Base-by-base conservation (phyloP, 2,888 invertebrate genomes). In the Eudemis profundana region DNA sequence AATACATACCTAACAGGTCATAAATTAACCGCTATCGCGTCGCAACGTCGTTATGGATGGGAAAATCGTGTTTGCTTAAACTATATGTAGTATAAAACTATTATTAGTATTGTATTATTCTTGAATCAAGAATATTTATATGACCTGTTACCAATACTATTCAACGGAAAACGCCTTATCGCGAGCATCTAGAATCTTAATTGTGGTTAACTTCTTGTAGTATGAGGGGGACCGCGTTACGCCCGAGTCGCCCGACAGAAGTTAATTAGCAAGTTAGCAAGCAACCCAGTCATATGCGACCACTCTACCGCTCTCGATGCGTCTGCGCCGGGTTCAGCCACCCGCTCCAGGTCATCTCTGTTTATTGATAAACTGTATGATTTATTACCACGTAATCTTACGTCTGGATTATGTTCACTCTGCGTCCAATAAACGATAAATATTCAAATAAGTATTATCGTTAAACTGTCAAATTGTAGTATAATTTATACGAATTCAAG, bases 241-340 rank as follows among this genome's bases (percentile, higher is more conserved):
- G 71, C 74, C 78, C 74, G 76, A 75, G 74, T 78, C 76, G 71
- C 74, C 78, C 74, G 76, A 75, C 79, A 81, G 65, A 74, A 81
- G 76, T 78, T 78, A 82, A 85, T 87, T 83, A 85, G 81, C 77
- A 74, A 81, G 76, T 78, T 78, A 82, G 85, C 87, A 83, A 85
- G 81, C 77, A 85, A 79, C 79, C 84, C 76, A 79, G 77, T 78
- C 85, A 81, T 80, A 81, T 75, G 75, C 76, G 64, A 61, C 82
- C 81, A 84, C 84, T 86, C 80, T 80, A 82, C 72, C 78, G 82
- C 76, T 78, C 83, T 79, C 83, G 77, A 83, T 83, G 79, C 78
- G 74, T 29, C 78, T 73, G 71, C 70, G 70, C 60, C 68, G 77
- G 78, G 81, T 82, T 79, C 83, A 80, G 74, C 78, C 78, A 79